These are phyloP conservation scores for Budorcas taxicolor DNA, from an alignment of 2,113 vertebrate species.

Conservation along the genomic window DNA sequence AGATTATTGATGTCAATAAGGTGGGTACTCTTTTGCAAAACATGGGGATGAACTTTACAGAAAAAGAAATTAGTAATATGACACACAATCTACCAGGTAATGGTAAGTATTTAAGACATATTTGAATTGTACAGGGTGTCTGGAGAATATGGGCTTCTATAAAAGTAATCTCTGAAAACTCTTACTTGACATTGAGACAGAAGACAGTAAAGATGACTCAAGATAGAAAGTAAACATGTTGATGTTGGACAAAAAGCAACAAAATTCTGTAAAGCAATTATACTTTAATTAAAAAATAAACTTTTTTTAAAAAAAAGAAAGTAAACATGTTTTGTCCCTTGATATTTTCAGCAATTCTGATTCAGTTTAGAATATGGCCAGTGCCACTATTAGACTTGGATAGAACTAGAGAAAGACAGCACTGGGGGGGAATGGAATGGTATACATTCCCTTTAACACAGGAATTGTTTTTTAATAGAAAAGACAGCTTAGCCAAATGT, in stretches of 20 bases:
- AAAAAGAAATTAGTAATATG: slow-evolving; percentile 3
- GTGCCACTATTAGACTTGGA: not conserved
- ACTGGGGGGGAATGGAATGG: not conserved
- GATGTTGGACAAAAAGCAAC: not conserved
- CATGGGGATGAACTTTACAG: not conserved
- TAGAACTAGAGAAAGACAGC: not conserved
- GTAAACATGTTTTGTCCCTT: not conserved
- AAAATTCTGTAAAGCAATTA: not conserved
- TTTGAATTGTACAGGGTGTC: not conserved
- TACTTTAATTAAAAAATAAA: not conserved
- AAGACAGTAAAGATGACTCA: not conserved
- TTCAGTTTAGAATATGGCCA: not conserved
- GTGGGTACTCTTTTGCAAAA: not conserved
- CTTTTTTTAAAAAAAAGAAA: not conserved
- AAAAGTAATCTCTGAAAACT: not conserved
- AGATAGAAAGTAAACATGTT: not conserved
- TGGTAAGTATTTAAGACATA: slow-evolving; percentile 1
- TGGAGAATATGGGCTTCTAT: not conserved
- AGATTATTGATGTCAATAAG: not conserved
- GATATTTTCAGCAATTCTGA: not conserved
- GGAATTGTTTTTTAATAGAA: not conserved
- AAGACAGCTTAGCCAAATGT: not conserved
- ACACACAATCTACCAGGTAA: not conserved
- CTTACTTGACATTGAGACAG: not conserved
- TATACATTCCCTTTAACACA: not conserved